Evolutionary conservation across 2,888 invertebrate species (phyloP).

Genomic region (Malachius bipustulatus): DNA sequence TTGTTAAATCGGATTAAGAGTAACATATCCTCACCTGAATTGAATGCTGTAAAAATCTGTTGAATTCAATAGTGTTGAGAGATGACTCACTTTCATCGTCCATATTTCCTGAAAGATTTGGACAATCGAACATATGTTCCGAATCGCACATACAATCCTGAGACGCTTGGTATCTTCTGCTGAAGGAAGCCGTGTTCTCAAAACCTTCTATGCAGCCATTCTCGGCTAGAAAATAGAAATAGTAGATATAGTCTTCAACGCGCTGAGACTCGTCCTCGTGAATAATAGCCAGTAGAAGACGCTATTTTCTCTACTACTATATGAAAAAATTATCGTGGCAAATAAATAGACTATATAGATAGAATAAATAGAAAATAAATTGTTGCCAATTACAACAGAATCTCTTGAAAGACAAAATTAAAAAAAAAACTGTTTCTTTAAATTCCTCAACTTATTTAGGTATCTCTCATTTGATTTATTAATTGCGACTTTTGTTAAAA

Average conservation of each 20-base stretch:
- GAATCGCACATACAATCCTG: conserved; percentile 97
- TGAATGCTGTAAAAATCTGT: conserved; percentile 50
- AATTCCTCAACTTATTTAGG: too few relatives aligned
- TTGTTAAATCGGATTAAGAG: too few relatives aligned
- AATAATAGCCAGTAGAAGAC: too few relatives aligned
- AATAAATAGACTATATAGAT: neutral
- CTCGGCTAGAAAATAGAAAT: conserved; percentile 39
- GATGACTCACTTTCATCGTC: conserved; percentile 27
- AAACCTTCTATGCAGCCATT: conserved; percentile 86
- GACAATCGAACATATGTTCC: conserved; percentile 94
- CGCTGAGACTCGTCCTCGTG: too few relatives aligned
- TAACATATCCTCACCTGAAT: conserved; percentile 36
- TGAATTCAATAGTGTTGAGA: conserved; percentile 46
- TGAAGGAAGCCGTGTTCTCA: conserved; percentile 91
- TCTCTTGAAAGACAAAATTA: too few relatives aligned
- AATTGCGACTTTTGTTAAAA: too few relatives aligned
- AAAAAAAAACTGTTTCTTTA: too few relatives aligned
- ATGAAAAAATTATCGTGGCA: conserved; percentile 4
- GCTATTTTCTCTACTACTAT: too few relatives aligned
- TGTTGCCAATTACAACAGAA: too few relatives aligned
- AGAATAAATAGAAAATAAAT: too few relatives aligned
- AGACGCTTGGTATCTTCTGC: conserved; percentile 80
- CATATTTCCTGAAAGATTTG: conserved; percentile 41
- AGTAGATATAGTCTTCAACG: too few relatives aligned
- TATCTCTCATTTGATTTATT: too few relatives aligned